Conservation (phyloP, 2,888 invertebrate species). For the Prosapia bicincta region DNA sequence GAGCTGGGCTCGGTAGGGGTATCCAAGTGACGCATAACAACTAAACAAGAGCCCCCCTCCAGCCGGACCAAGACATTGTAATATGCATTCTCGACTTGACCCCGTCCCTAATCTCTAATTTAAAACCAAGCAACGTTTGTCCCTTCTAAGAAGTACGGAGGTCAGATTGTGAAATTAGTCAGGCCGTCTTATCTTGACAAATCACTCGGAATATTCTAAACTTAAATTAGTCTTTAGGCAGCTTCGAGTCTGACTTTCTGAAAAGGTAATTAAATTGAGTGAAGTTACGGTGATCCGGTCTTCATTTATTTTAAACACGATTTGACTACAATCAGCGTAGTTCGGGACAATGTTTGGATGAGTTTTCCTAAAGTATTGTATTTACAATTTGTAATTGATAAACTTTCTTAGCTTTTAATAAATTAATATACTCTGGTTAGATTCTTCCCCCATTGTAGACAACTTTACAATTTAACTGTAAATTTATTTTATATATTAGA, state of each 20-base stretch:
- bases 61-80: conserved; percentile 34
- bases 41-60: conserved; percentile 39
- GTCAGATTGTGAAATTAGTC: not conserved
- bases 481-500: too few relatives aligned
- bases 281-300: not conserved
- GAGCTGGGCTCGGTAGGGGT: conserved; percentile 18
- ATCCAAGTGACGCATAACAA: conserved; percentile 33
- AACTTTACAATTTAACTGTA: too few relatives aligned
- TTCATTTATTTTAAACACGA: not conserved
- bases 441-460: too few relatives aligned
- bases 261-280: not conserved
- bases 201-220: not conserved
- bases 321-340: too few relatives aligned
- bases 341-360: too few relatives aligned
- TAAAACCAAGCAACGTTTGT: conserved; percentile 22
- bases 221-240: not conserved
- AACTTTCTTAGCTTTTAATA: not conserved
- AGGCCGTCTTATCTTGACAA: not conserved
- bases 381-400: not conserved
- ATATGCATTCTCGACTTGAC: conserved; percentile 32
- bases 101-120: conserved; percentile 24
- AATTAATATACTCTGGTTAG: not conserved
- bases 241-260: not conserved
- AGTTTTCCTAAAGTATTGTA: not conserved
- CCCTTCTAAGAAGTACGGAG: not conserved